Evolutionary conservation across 2,888 invertebrate genomes (phyloP).

Genomic region (Leucoma salicis): DNA sequence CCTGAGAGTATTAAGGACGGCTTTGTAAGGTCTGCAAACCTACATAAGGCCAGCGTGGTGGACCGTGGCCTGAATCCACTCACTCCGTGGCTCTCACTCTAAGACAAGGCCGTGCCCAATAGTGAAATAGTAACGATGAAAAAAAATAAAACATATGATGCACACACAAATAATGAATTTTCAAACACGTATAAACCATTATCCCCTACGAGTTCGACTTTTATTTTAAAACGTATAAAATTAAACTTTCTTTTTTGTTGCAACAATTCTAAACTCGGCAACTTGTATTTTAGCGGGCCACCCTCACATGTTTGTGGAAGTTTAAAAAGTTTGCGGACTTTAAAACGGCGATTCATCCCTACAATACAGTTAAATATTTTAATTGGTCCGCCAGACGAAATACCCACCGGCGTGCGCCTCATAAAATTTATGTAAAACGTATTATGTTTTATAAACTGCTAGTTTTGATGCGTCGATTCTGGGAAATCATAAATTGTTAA

Average conservation of each 20-base stretch:
- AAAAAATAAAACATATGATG: too few relatives aligned
- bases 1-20: too few relatives aligned
- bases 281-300: slow-evolving; percentile 76
- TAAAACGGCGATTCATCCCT: slow-evolving; percentile 59
- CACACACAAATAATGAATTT: slow-evolving; percentile 19
- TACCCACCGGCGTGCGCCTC: slow-evolving; percentile 35
- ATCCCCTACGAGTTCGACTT: slow-evolving; percentile 64
- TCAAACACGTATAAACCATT: slow-evolving; percentile 69
- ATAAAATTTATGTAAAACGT: slow-evolving; percentile 40
- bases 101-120: too few relatives aligned
- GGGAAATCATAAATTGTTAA: slow-evolving; percentile 35
- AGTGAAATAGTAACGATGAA: too few relatives aligned
- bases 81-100: too few relatives aligned
- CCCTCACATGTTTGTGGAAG: slow-evolving; percentile 77
- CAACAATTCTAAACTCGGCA: slow-evolving; percentile 76
- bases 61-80: too few relatives aligned
- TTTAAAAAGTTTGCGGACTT: slow-evolving; percentile 73
- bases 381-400: slow-evolving; percentile 55
- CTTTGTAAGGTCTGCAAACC: too few relatives aligned
- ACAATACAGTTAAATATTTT: slow-evolving; percentile 61
- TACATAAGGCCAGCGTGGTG: too few relatives aligned
- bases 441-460: slow-evolving; percentile 34
- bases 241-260: slow-evolving; percentile 69
- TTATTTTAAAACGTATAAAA: slow-evolving; percentile 77
- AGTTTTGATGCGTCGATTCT: slow-evolving; percentile 29